A percentile compares a stretch with the other conserved stretches of the same genome.
Evolutionary conservation across 2,888 invertebrate species (phyloP).

Genomic region (Anodontia alba): DNA sequence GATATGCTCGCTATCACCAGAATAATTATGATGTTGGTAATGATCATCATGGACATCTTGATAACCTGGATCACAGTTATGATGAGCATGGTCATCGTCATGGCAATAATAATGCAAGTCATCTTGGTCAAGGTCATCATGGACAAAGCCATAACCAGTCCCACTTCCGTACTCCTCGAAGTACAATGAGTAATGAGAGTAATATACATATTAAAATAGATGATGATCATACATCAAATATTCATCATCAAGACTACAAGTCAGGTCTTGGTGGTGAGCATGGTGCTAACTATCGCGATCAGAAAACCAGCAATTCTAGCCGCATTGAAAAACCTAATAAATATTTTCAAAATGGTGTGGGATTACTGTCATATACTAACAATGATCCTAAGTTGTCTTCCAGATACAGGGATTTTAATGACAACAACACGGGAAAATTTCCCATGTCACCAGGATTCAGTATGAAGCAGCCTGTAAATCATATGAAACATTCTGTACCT

Average conservation of each 20-base stretch:
- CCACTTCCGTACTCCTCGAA: neutral
- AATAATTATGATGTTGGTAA: neutral
- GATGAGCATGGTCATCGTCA: neutral
- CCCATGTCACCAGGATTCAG: slow-evolving; percentile 9
- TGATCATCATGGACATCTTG: neutral
- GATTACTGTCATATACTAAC: neutral
- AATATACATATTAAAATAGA: neutral
- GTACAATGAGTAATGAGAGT: slow-evolving; percentile 15
- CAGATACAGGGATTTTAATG: neutral
- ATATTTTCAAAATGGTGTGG: slow-evolving; percentile 2
- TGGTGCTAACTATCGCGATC: neutral
- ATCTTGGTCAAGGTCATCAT: slow-evolving; percentile 5
- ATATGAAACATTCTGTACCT: slow-evolving; percentile 26
- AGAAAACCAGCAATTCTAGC: neutral
- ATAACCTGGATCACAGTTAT: neutral
- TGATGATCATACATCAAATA: neutral
- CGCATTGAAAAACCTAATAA: neutral
- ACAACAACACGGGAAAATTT: neutral
- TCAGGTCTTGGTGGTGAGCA: neutral
- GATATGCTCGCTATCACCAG: neutral
- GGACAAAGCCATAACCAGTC: neutral
- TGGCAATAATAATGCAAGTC: neutral
- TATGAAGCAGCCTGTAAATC: neutral
- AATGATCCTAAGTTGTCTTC: slow-evolving; percentile 3
- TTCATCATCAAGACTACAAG: neutral